Evolutionary conservation across 2,113 vertebrate species (phyloP).

Genomic region (Vireo altiloquus): DNA sequence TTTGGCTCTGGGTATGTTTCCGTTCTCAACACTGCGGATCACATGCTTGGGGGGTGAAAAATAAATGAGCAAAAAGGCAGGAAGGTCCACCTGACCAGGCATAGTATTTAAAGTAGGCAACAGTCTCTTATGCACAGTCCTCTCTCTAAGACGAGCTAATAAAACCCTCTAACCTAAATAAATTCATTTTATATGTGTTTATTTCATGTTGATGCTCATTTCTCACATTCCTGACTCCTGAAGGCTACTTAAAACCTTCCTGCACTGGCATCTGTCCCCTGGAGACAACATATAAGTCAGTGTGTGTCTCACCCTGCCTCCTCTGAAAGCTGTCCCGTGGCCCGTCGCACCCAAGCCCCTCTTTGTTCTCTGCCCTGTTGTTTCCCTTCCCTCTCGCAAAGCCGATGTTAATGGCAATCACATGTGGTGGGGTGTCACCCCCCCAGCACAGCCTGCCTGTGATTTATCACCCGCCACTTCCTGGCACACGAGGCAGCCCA

Average conservation of each 20-base stretch:
- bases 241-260: not conserved
- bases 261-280: not conserved
- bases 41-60: not conserved
- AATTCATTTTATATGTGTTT: not conserved
- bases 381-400: not conserved
- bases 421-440: not conserved
- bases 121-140: not conserved
- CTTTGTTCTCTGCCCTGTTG: not conserved
- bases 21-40: not conserved
- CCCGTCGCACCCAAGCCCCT: not conserved
- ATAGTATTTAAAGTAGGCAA: not conserved
- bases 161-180: not conserved
- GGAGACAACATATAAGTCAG: not conserved
- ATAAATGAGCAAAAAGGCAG: not conserved
- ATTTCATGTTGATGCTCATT: not conserved
- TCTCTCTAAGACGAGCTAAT: not conserved
- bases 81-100: not conserved
- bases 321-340: not conserved
- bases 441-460: not conserved
- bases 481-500: not conserved
- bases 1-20: not conserved
- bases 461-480: conserved; percentile 18
- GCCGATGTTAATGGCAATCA: not conserved
- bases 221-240: not conserved
- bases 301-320: rapidly evolving